Percentiles rank a stretch among this genome's conserved stretches.
Evolutionary conservation across 2,888 invertebrate species (phyloP).

Genomic region (Pogonocherus hispidulus): DNA sequence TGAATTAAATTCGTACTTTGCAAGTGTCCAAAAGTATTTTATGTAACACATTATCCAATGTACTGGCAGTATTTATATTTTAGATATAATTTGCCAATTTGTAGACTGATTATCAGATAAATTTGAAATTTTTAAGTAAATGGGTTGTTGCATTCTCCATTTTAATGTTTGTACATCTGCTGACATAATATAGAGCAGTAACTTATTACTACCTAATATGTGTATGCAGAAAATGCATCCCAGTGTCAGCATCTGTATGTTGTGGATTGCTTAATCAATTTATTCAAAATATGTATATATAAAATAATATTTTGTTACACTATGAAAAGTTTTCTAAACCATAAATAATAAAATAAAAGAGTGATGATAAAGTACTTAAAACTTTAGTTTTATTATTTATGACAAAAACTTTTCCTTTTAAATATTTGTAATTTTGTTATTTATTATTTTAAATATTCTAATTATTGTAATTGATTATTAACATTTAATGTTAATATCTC

Average conservation of each 20-base stretch:
- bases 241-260: slow-evolving; percentile 1
- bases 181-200: no score
- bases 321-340: slow-evolving; percentile 18
- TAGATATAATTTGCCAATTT: neutral
- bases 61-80: neutral
- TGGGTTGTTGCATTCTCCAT: neutral
- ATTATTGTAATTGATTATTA: slow-evolving; percentile 32
- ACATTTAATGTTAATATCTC: slow-evolving; percentile 29
- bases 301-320: slow-evolving; percentile 27
- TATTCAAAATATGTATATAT: slow-evolving; percentile 26
- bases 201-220: no score
- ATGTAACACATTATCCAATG: neutral
- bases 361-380: slow-evolving; percentile 12
- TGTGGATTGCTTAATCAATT: slow-evolving; percentile 36
- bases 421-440: slow-evolving; percentile 31
- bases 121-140: neutral
- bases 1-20: slow-evolving; percentile 12
- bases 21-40: slow-evolving; percentile 18
- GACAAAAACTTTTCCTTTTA: slow-evolving; percentile 23
- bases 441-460: slow-evolving; percentile 32
- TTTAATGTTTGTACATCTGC: neutral
- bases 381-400: slow-evolving; percentile 19
- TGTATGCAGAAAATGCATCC: no score
- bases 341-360: slow-evolving; percentile 20
- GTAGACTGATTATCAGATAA: neutral